A percentile compares a stretch with the other conserved stretches of the same genome.
Conservation (phyloP, 2,797 vertebrate genomes). For the Chromobotia macracanthus region DNA sequence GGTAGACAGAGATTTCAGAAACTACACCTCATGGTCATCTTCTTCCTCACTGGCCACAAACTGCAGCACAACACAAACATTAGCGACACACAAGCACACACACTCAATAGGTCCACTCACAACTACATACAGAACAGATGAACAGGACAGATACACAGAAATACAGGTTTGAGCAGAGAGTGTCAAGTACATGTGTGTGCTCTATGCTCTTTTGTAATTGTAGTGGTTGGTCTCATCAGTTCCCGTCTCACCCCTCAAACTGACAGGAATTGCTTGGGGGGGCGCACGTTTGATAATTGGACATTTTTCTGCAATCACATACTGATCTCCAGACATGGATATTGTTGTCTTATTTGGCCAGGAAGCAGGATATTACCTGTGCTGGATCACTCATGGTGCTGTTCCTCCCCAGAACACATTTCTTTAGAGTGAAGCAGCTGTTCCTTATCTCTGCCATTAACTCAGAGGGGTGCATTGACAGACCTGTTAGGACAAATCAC, state of each 20-base stretch:
- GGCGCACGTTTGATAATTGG: conserved; percentile 62
- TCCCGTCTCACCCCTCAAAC: conserved; percentile 56
- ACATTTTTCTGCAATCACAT: conserved; percentile 74
- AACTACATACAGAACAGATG: conserved; percentile 21
- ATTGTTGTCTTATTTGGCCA: conserved; percentile 76
- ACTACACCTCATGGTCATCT: conserved; percentile 93
- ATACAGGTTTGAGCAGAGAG: conserved; percentile 21
- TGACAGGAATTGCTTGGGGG: conserved; percentile 50
- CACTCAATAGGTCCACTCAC: not conserved
- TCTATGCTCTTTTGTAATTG: conserved; percentile 39
- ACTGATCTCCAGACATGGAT: conserved; percentile 58
- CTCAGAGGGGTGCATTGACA: conserved; percentile 99
- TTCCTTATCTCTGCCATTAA: conserved; percentile 99
- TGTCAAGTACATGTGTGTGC: conserved; percentile 1
- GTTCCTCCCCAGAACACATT: conserved; percentile 98
- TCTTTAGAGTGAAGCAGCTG: conserved; percentile 99
- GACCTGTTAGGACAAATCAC: conserved; percentile 97
- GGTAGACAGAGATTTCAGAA: not conserved
- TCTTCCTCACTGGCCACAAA: conserved; percentile 95
- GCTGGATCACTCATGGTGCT: conserved; percentile 94
- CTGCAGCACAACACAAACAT: conserved; percentile 66
- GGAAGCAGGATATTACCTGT: conserved; percentile 85
- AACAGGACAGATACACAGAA: conserved; percentile 13
- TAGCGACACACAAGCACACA: no score
- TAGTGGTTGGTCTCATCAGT: not conserved